Evolutionary conservation across 35 echinoderm and acorn worm species (phyloP).

Genomic region (Hemicentrotus pulcherrimus): DNA sequence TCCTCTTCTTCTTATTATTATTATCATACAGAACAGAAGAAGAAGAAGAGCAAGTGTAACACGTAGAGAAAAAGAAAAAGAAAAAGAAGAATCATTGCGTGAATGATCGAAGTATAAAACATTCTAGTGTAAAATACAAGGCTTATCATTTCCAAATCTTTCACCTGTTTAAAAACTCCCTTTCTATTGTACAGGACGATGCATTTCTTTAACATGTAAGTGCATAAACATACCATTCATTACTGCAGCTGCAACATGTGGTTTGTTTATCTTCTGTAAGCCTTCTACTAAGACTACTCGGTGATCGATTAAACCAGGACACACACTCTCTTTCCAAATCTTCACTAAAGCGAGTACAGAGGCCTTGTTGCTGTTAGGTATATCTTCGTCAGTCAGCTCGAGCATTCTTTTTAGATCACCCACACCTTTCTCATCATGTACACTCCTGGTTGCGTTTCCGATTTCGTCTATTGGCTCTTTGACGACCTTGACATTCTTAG

Average conservation of each 20-base stretch:
- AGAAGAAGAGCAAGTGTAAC: too few species aligned
- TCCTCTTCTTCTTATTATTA: too few species aligned
- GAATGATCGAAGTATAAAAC: too few species aligned
- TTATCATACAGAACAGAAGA: too few species aligned
- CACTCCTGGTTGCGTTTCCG: neutral
- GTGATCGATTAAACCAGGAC: neutral
- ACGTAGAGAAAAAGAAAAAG: too few species aligned
- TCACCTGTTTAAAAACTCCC: too few species aligned
- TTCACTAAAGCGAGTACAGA: neutral
- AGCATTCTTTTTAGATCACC: neutral
- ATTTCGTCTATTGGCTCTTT: neutral
- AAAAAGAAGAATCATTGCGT: too few species aligned
- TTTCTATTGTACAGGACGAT: too few species aligned
- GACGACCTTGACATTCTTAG: neutral
- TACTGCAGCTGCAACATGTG: neutral
- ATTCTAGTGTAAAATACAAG: too few species aligned
- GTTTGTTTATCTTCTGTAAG: neutral
- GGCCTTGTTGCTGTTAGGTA: neutral
- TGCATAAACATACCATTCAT: neutral
- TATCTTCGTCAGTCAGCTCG: neutral
- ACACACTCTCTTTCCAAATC: neutral
- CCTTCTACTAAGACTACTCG: neutral
- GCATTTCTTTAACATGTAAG: neutral
- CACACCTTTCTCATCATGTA: neutral
- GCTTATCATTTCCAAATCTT: too few species aligned